A percentile compares a stretch with the other conserved stretches of the same genome.
phyloP scores from a whole-genome alignment of 2,797 vertebrate genomes.

The Syngnathus acus region DNA sequence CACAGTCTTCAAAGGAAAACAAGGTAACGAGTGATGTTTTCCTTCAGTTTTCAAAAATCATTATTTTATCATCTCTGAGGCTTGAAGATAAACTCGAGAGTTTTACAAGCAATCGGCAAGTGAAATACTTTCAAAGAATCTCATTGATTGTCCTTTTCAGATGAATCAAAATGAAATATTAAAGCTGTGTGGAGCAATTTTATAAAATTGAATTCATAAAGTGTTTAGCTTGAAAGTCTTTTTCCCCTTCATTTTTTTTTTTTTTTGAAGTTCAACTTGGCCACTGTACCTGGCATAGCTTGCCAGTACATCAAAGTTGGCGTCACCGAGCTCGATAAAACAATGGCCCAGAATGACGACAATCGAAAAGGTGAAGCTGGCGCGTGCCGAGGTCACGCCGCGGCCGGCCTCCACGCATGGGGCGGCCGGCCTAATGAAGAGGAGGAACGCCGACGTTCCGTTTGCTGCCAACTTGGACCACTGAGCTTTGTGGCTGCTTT shows the following conservation, averaged over 20 bases:
- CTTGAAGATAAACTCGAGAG: not conserved
- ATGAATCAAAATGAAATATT: not conserved
- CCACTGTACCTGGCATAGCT: not conserved
- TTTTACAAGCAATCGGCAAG: not conserved
- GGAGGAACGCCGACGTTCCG: not conserved
- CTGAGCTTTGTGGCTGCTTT: not conserved
- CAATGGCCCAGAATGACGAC: constrained; percentile 1
- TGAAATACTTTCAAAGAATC: not conserved
- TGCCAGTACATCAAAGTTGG: not conserved
- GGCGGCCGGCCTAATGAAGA: constrained; percentile 2
- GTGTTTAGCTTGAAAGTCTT: not conserved
- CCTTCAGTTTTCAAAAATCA: not conserved
- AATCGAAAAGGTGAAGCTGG: constrained; percentile 1
- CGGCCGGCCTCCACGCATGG: not conserved
- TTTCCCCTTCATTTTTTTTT: not conserved
- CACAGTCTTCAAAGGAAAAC: not conserved
- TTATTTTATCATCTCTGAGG: not conserved
- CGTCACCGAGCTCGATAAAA: constrained; percentile 3
- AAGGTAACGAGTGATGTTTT: not conserved
- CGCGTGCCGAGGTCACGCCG: not conserved
- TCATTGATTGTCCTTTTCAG: not conserved
- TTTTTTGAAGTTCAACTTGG: constrained; percentile 1
- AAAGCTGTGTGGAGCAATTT: not conserved
- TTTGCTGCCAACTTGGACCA: not conserved
- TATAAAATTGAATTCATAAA: not conserved